Percentiles rank a stretch among this genome's conserved stretches.
Evolutionary conservation across 2,797 vertebrate species (phyloP).

Genomic region (Adrianichthys oophorus): DNA sequence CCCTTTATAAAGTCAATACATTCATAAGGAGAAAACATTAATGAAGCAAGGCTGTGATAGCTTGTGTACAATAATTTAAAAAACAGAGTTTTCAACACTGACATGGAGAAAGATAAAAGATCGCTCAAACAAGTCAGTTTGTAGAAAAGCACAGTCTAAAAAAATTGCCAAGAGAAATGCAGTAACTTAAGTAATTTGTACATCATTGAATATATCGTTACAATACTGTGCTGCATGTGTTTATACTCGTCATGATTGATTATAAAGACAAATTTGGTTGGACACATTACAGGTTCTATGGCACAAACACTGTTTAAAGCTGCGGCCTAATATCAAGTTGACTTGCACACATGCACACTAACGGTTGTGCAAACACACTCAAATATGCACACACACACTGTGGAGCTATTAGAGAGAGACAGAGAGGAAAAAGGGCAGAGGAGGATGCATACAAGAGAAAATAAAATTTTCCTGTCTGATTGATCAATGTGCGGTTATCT

Average conservation of each 20-base stretch:
- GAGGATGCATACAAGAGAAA: slow-evolving; percentile 33
- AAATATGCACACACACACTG: slow-evolving; percentile 15
- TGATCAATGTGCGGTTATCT: slow-evolving; percentile 57
- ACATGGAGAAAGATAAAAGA: slow-evolving; percentile 57
- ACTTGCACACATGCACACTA: slow-evolving; percentile 25
- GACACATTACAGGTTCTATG: slow-evolving; percentile 63
- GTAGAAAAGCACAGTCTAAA: slow-evolving; percentile 68
- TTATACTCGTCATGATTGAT: slow-evolving; percentile 51
- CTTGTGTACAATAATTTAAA: slow-evolving; percentile 51
- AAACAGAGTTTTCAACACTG: slow-evolving; percentile 61
- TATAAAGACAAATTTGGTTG: slow-evolving; percentile 63
- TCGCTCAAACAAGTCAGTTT: slow-evolving; percentile 49
- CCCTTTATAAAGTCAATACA: slow-evolving; percentile 64
- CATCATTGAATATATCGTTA: slow-evolving; percentile 66
- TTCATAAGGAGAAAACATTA: slow-evolving; percentile 57
- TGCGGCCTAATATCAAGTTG: slow-evolving; percentile 50
- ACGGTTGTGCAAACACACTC: background rate
- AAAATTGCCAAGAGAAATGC: slow-evolving; percentile 64
- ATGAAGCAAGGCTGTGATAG: slow-evolving; percentile 68
- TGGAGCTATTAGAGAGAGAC: slow-evolving; percentile 45
- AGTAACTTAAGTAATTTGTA: slow-evolving; percentile 55
- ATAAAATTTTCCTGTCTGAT: slow-evolving; percentile 45
- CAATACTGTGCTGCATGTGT: slow-evolving; percentile 67
- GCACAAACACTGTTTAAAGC: slow-evolving; percentile 67
- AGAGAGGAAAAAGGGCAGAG: slow-evolving; percentile 35